Evolutionary conservation across 1,140 invertebrate species (phyloP), one percentile per base, ranked within the genome.

Genomic region (Tachypleus tridentatus): DNA sequence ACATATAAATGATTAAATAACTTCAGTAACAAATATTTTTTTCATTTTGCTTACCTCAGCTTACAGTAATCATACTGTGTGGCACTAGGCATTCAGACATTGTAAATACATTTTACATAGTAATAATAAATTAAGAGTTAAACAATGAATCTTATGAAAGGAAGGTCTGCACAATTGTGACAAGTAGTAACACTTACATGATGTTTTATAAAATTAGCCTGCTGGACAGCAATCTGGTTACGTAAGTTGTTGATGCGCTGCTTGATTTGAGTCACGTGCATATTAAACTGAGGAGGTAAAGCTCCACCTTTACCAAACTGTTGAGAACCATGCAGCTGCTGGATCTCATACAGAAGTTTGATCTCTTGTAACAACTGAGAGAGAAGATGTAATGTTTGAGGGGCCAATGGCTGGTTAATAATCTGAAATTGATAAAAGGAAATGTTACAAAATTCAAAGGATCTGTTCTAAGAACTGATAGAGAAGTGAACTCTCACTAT

Each of bases 201-300:
- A 29, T 89, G 87, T 73, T 95, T 94, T 72, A 93, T 86, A 73
- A 91, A 93, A 58, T 90, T 82, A 51, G 91, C 89, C 80, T 96
- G 93, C 77, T 94, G 91, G 57, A 87, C 86, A 68, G 89, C 87
- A 71, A 96, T 95, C 81, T 95, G 91, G 79, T 89, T 92, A 82
- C 93, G 91, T 66, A 94, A 80, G 77, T 87, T 92, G 62, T 84
- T 80, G 69, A 98, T 97, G 76, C 92, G 88, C 76, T 96, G 91
- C 72, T 97, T 97, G 58, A 89, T 89, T 78, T 94, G 93, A 57
- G 88, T 89, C 56, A 93, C 89, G 71, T 91, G 86, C 62, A 90
- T 84, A 56, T 86, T 85, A 70, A 85, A 85, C 68, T 88, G 85
- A 65, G 6, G 83, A 80, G 53, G 81, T 68, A 54, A 73, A 73